A percentile compares a stretch with the other conserved stretches of the same genome.
Evolutionary conservation across 2,113 vertebrate species (phyloP).

Genomic region (Motacilla alba): DNA sequence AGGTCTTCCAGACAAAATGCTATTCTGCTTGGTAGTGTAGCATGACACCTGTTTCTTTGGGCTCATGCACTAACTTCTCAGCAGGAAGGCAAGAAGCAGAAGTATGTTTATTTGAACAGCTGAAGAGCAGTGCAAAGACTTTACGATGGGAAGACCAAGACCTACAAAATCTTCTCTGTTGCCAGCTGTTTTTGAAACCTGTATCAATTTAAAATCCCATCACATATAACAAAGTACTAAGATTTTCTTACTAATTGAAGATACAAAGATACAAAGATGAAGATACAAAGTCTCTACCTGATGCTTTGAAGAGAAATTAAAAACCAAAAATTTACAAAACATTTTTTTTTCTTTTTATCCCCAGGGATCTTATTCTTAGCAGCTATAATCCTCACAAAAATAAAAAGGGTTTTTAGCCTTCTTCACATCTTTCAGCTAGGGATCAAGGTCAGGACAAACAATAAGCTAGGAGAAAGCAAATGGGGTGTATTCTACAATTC

Average conservation of each 20-base stretch:
- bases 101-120: conserved; percentile 75
- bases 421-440: neutral
- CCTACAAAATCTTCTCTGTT: neutral
- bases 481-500: neutral
- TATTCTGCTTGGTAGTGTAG: neutral
- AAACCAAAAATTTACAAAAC: neutral
- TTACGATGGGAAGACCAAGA: conserved; percentile 22
- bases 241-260: neutral
- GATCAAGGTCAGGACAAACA: neutral
- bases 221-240: neutral
- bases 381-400: neutral
- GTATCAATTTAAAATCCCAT: neutral
- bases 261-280: neutral
- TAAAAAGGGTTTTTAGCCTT: neutral
- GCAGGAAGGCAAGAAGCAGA: conserved; percentile 12
- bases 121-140: conserved; percentile 54
- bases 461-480: neutral
- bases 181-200: neutral
- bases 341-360: neutral
- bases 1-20: neutral
- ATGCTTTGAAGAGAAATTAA: neutral
- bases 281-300: neutral
- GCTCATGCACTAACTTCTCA: neutral
- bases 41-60: neutral
- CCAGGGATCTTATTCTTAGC: neutral